A percentile compares a stretch with the other conserved stretches of the same genome.
Evolutionary conservation across 2,888 invertebrate genomes (phyloP).

Genomic region (Drosophila meridiana): DNA sequence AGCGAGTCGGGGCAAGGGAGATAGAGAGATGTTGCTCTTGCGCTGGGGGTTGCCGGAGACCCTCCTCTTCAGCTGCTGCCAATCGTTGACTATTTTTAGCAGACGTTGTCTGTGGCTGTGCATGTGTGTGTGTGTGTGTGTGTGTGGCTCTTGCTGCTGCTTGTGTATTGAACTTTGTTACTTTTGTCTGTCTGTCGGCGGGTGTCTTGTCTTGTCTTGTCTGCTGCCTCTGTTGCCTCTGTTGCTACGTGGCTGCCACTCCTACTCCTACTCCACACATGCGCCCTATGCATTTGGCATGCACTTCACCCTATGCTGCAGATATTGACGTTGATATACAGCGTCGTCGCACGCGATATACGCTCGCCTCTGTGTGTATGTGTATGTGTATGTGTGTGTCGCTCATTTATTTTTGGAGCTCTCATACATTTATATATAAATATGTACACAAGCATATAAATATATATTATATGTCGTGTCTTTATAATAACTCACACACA

Average conservation of each 20-base stretch:
- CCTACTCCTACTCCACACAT: conserved; percentile 64
- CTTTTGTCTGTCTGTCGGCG: conserved; percentile 54
- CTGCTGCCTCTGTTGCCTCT: conserved; percentile 27
- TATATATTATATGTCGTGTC: conserved; percentile 18
- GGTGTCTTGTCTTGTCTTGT: conserved; percentile 40
- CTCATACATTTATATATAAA: conserved; percentile 26
- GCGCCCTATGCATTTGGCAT: conserved; percentile 67
- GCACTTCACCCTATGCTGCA: conserved; percentile 75
- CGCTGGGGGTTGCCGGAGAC: conserved; percentile 52
- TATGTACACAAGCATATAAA: conserved; percentile 15
- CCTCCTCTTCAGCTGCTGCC: conserved; percentile 32
- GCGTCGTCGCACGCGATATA: conserved; percentile 75
- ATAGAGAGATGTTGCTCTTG: conserved; percentile 21
- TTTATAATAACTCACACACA: conserved; percentile 27
- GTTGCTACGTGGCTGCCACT: conserved; percentile 68
- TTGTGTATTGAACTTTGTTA: conserved; percentile 78
- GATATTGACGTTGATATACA: conserved; percentile 81
- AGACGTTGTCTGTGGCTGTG: conserved; percentile 49
- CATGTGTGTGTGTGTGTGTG: conserved; percentile 27
- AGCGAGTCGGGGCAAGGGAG: conserved; percentile 23
- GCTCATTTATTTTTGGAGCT: conserved; percentile 78
- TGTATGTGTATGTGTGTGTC: conserved; percentile 20
- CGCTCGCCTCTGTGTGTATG: conserved; percentile 12
- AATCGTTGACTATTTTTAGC: conserved; percentile 58
- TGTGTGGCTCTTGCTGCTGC: conserved; percentile 21